Percentiles rank a stretch among this genome's conserved stretches.
Evolutionary conservation across 2,888 invertebrate genomes (phyloP).

Genomic region (Stenoptilia bipunctidactyla): DNA sequence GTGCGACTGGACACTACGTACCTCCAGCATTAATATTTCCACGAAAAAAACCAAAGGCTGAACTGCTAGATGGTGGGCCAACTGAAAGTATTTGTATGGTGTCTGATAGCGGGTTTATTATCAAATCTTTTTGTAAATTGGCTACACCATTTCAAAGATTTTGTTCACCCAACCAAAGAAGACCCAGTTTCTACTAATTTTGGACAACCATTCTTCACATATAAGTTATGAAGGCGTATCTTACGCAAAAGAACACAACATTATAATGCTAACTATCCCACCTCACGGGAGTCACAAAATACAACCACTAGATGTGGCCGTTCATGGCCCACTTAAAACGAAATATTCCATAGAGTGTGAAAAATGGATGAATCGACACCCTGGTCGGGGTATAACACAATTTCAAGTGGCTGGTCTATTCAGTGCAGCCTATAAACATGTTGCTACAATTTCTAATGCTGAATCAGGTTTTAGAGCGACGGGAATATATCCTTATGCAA

Average conservation of each 20-base stretch:
- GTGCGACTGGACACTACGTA: conserved; percentile 21
- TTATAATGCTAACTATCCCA: conserved; percentile 12
- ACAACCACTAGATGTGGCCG: conserved; percentile 12
- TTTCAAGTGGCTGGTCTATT: conserved; percentile 4
- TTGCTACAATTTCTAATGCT: conserved; percentile 3
- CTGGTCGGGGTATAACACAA: conserved; percentile 2
- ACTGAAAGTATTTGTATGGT: conserved; percentile 19
- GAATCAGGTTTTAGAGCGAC: conserved; percentile 2
- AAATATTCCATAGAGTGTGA: background rate
- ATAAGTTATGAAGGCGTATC: conserved; percentile 4
- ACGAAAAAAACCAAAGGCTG: conserved; percentile 23
- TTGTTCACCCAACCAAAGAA: conserved; percentile 6
- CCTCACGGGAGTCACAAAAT: conserved; percentile 12
- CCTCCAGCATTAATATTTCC: conserved; percentile 30
- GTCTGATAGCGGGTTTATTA: conserved; percentile 15
- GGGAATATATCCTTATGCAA: conserved; percentile 7
- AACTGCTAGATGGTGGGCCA: conserved; percentile 25
- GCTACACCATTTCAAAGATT: conserved; percentile 11
- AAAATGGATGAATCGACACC: conserved; percentile 3
- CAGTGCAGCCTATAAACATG: conserved; percentile 1
- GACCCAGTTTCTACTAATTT: conserved; percentile 12
- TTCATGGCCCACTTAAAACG: background rate
- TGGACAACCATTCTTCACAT: conserved; percentile 14
- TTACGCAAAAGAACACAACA: conserved; percentile 10
- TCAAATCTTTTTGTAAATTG: conserved; percentile 13